Evolutionary conservation across 1,140 invertebrate species (phyloP).

Genomic region (Cydia strobilella): DNA sequence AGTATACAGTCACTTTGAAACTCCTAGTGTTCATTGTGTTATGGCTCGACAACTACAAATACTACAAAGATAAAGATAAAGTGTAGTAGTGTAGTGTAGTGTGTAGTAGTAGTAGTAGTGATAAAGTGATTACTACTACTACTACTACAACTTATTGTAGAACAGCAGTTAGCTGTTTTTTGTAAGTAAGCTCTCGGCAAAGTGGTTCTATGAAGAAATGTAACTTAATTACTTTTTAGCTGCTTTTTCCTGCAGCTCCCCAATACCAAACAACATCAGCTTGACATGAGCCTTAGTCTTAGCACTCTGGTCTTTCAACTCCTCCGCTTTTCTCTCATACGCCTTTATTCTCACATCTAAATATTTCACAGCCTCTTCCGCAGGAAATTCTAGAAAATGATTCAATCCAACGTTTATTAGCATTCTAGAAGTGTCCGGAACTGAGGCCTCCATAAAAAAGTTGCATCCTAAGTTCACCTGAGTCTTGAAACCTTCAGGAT

Average conservation of each 20-base stretch:
- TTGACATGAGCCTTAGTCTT: slow-evolving; percentile 90
- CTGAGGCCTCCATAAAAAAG: slow-evolving; percentile 87
- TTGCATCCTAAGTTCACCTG: slow-evolving; percentile 90
- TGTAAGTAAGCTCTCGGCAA: no score
- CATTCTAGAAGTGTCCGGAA: slow-evolving; percentile 85
- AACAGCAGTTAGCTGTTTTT: no score
- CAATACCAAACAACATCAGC: slow-evolving; percentile 85
- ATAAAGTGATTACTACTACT: no score
- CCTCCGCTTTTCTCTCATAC: slow-evolving; percentile 82
- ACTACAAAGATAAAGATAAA: no score
- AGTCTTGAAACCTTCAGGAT: slow-evolving; percentile 85
- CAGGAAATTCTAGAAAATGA: slow-evolving; percentile 86
- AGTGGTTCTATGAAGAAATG: no score
- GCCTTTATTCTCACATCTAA: slow-evolving; percentile 85
- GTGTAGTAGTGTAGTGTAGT: no score
- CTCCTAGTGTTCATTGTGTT: no score
- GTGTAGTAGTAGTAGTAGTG: no score
- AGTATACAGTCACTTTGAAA: no score
- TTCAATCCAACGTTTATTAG: slow-evolving; percentile 88
- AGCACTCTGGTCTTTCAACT: slow-evolving; percentile 84
- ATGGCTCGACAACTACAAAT: no score
- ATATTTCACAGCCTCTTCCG: slow-evolving; percentile 86
- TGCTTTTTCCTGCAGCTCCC: slow-evolving; percentile 75
- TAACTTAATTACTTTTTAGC: no score
- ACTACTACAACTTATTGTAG: no score